Evolutionary conservation across 2,113 vertebrate species (phyloP), one percentile per base, ranked within the genome.

Genomic region (Mugil cephalus): DNA sequence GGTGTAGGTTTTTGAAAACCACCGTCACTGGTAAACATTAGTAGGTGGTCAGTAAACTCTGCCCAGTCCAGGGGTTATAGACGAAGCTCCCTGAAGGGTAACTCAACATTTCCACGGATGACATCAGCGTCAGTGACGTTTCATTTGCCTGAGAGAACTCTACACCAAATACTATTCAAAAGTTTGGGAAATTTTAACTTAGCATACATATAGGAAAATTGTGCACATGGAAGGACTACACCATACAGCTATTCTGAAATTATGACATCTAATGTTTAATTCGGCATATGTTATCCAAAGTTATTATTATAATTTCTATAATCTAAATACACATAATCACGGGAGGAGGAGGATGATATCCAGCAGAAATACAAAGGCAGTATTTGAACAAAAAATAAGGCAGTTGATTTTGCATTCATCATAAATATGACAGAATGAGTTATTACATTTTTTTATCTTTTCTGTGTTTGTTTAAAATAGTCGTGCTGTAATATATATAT

Each of bases 1-100:
- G 1, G 19, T 53, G 11, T 0, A 2, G 1, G 19, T 17, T 6
- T 17, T 1, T n/a, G 1, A 0, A 1, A 10, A 6, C 18, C 0
- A 1, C 0, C 8, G 1, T 50, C 35, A 4, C 17, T 12, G 9
- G 2, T 12, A 8, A 21, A 8, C 7, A 18, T 21, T 11, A 21
- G 12, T 2, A 30, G 43, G 46, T 19, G 3, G 52, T 1, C n/a
- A 24, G 4, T 1, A 4, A 1, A 0, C 1, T 36, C 17, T 11
- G 7, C n/a, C n/a, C n/a, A n/a, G n/a, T n/a, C n/a, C n/a, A 15
- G 3, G 5, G 4, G 14, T 24, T 1, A 19, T 17, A 1, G 1
- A 10, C 10, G 21, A 7, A 7, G 4, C 0, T 0, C 6, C 8
- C 17, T 39, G 36, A 17, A 2, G n/a, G 14, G 6, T 19, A 11